Base-by-base conservation (phyloP, 2,113 vertebrate species). In the Nothoprocta perdicaria region DNA sequence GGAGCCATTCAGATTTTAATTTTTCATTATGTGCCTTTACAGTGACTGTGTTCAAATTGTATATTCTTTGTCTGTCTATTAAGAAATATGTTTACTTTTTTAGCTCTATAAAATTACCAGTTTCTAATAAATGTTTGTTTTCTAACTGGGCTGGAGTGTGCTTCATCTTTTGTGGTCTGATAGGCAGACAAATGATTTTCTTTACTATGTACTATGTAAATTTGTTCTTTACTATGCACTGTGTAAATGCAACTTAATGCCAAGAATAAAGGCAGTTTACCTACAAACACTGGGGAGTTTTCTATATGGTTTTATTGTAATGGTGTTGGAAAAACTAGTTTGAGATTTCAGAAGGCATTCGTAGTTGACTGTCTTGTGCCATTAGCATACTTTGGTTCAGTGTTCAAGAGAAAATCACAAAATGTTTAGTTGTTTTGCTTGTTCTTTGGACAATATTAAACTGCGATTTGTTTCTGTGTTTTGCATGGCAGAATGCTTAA, bases 61-160 rank as follows among this genome's bases (percentile, higher is more conserved):
- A 19, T 95, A 66, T 83, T 81, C 69, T 92, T 92, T 73, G 61
- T 94, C 24, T 73, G 61, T 94, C 24, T 77, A 21, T 81, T 80
- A 61, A 60, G 50, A 74, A 94, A 86, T 74, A 80, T 82, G 75
- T 91, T 90, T 94, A 94, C 76, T 86, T 95, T 92, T 95, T 60
- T 93, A 93, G 57, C 48, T 90, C 46, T 89, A 15, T 74, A 53
- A 67, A 96, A 73, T 29, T 88, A 76, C 23, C 29, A 45, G 22
- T 96, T 95, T 95, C 43, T 94, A 97, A 96, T 97, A 96, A 96
- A 96, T 72, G 18, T 88, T 89, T 83, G 52, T 93, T 95, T 94
- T 69, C 40, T 91, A 93, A 88, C 61, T 21, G 69, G 76, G 23
- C 14, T 95, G 53, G 46, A 68, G 40, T 55, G 63, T 85, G 26